Percentiles rank a stretch among this genome's conserved stretches.
phyloP scores from a whole-genome alignment of 2,888 invertebrate species.

The Orthonevra nobilis region DNA sequence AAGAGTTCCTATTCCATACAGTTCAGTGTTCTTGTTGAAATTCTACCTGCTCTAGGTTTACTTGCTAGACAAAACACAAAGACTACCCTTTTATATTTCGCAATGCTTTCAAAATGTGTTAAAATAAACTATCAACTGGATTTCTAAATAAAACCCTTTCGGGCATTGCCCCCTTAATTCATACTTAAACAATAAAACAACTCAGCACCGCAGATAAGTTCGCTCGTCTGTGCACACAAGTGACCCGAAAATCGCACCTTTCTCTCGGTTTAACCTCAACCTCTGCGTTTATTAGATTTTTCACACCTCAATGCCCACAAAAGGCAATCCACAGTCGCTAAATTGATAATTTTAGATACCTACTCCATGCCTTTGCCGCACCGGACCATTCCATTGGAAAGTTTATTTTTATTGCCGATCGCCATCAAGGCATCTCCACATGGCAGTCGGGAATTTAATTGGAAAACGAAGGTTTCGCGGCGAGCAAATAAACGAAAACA shows the following conservation, averaged over 20 bases:
- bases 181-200: conserved; percentile 33
- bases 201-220: conserved; percentile 19
- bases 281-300: conserved; percentile 64
- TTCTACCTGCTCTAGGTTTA: no score
- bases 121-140: conserved; percentile 20
- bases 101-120: no score
- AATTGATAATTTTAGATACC: conserved; percentile 15
- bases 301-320: conserved; percentile 65
- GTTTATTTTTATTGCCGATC: conserved; percentile 52
- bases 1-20: no score
- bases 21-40: no score
- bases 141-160: neutral
- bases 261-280: conserved; percentile 67
- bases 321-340: conserved; percentile 26
- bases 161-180: conserved; percentile 25
- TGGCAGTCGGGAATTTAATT: conserved; percentile 66
- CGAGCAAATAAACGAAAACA: conserved; percentile 62
- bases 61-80: no score
- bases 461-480: conserved; percentile 45
- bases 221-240: conserved; percentile 60
- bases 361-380: neutral
- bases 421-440: conserved; percentile 29
- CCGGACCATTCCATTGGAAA: conserved; percentile 30
- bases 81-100: no score
- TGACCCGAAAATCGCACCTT: conserved; percentile 68